Percentiles rank a stretch among this genome's conserved stretches.
These are phyloP conservation scores for Cataglyphis rosenhaueri DNA, from an alignment of 2,888 invertebrate species.

Conservation along the genomic window DNA sequence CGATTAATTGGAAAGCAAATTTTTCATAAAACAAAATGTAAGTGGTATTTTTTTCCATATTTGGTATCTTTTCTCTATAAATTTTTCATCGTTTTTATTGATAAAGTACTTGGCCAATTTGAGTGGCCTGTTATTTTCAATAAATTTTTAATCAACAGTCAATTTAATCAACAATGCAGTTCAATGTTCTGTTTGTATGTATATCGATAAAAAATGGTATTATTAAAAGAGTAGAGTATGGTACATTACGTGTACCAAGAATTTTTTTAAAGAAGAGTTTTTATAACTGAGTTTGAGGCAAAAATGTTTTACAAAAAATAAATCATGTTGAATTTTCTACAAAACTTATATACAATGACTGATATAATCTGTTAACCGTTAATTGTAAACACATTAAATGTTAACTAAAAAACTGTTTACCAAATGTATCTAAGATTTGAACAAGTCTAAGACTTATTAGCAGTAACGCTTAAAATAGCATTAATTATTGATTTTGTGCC, in stretches of 20 bases:
- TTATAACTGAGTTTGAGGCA: not conserved
- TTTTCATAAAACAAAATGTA: conserved; percentile 33
- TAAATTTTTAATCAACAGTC: conserved; percentile 33
- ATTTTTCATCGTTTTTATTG: conserved; percentile 30
- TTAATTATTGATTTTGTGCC: conserved; percentile 7
- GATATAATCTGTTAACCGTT: conserved; percentile 26
- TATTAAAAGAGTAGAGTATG: not conserved
- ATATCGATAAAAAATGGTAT: conserved; percentile 12
- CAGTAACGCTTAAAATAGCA: not conserved
- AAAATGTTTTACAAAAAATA: conserved; percentile 4
- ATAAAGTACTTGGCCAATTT: conserved; percentile 5
- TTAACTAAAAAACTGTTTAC: conserved; percentile 32
- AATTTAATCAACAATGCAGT: not conserved
- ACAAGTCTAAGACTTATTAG: not conserved
- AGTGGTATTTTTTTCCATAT: conserved; percentile 17
- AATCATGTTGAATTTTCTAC: not conserved
- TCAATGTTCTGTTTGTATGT: conserved; percentile 16
- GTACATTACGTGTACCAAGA: not conserved
- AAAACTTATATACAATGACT: conserved; percentile 5
- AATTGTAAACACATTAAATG: conserved; percentile 22
- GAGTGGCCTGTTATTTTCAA: conserved; percentile 16
- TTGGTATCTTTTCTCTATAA: conserved; percentile 30
- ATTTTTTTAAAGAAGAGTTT: not conserved
- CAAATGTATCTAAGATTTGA: not conserved
- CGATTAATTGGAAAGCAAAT: conserved; percentile 18